These are phyloP conservation scores for Lycocerus yunnanus DNA, from an alignment of 2,888 invertebrate genomes.

Conservation along the genomic window DNA sequence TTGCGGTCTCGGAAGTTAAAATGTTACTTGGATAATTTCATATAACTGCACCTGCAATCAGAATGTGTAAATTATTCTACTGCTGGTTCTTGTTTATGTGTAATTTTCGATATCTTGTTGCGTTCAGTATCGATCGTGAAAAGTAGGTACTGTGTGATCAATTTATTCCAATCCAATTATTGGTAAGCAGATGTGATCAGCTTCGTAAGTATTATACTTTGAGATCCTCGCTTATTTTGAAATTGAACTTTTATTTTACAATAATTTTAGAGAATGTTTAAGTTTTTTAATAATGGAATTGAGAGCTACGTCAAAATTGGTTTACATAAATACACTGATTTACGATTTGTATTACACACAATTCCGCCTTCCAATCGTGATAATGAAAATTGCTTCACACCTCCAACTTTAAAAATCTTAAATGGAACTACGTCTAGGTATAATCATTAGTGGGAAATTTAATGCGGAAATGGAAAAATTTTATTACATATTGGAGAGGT, in stretches of 20 bases:
- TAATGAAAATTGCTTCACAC: neutral
- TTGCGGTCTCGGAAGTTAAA: slow-evolving; percentile 54
- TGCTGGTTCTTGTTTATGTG: slow-evolving; percentile 42
- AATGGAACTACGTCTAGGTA: neutral
- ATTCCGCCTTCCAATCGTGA: neutral
- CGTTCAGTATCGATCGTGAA: slow-evolving; percentile 46
- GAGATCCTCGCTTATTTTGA: neutral
- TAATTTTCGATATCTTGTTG: slow-evolving; percentile 53
- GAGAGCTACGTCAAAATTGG: neutral
- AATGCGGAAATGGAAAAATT: neutral
- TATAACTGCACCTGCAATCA: slow-evolving; percentile 54
- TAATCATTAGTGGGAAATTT: neutral
- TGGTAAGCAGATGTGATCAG: slow-evolving; percentile 22
- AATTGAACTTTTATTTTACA: neutral
- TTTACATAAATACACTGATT: neutral
- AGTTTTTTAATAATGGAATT: neutral
- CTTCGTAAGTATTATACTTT: neutral
- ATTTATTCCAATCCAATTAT: slow-evolving; percentile 45
- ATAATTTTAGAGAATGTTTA: neutral
- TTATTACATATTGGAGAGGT: neutral
- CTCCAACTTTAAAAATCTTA: neutral
- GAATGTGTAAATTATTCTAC: slow-evolving; percentile 54
- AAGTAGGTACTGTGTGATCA: slow-evolving; percentile 45
- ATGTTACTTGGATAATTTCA: slow-evolving; percentile 54
- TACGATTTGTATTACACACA: neutral